A percentile compares a stretch with the other conserved stretches of the same genome.
These are phyloP conservation scores for Macroramphosus scolopax DNA, from an alignment of 2,797 vertebrate genomes.

Conservation along the genomic window DNA sequence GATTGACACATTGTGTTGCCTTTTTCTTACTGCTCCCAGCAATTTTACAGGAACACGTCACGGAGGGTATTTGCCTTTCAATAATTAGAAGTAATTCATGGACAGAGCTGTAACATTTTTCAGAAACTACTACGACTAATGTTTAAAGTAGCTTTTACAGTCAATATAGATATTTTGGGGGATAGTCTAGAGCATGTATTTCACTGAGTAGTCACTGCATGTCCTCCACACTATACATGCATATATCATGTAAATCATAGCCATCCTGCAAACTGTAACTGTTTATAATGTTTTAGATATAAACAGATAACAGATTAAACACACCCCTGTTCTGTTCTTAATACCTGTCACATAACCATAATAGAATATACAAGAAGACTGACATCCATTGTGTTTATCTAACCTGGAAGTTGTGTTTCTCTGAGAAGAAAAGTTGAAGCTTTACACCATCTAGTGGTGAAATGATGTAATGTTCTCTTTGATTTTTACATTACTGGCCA, in stretches of 20 bases:
- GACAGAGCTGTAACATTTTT: too few species aligned
- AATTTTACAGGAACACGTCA: background rate
- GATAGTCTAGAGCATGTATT: too few species aligned
- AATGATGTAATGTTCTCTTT: background rate
- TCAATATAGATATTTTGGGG: too few species aligned
- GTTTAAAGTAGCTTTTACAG: too few species aligned
- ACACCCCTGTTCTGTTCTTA: background rate
- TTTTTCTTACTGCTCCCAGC: conserved; percentile 5
- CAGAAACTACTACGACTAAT: too few species aligned
- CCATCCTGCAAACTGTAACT: background rate
- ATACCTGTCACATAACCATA: background rate
- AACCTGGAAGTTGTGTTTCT: conserved; percentile 43
- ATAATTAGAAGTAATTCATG: too few species aligned
- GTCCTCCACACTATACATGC: background rate
- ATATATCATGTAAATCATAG: too few species aligned
- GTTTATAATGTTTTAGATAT: background rate
- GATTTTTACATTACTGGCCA: too few species aligned
- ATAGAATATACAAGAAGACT: background rate
- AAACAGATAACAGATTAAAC: background rate
- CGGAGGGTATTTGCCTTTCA: background rate
- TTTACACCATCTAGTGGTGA: conserved; percentile 58
- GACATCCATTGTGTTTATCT: background rate
- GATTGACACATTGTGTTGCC: conserved; percentile 40
- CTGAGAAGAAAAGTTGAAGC: background rate
- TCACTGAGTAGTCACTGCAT: too few species aligned